Evolutionary conservation across 2,113 vertebrate genomes (phyloP), one percentile per base, ranked within the genome.

Genomic region (Eira barbara): DNA sequence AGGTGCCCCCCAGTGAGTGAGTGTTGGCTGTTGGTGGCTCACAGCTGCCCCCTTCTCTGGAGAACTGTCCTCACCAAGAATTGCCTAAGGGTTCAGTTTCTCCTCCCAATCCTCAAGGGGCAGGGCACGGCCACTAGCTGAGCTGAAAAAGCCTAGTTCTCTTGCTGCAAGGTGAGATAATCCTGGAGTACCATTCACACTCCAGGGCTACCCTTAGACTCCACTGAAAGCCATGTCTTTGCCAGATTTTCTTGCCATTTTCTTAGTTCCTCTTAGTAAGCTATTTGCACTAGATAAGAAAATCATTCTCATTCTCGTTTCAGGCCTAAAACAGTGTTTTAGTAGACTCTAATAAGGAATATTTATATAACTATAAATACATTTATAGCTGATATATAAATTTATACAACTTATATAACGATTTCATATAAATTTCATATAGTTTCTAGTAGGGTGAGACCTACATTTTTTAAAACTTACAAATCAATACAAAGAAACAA

Each of bases 401-500:
- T 71, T 71, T 42, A 91, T 27, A 39, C 14, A 29, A 79, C 11
- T 21, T 79, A 79, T 49, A 34, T 76, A 31, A 78, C 2, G 2
- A 61, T 71, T 69, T 69, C 71, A 49, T 49, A 31, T 59, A 67
- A 47, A 78, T 86, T 92, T 74, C 45, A 73, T 29, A 52, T 18
- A 74, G 69, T n/a, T 91, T 59, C 42, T 59, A 97, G 55, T n/a
- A 59, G 39, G 74, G 12, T 52, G 3, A 95, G 81, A 79, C 15
- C 31, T 57, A 67, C 55, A 59, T 36, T 86, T 63, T 57, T n/a
- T 17, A 13, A 39, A 59, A 57, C 14, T 78, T 57, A 81, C 12
- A 90, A 83, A 94, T 67, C 49, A 78, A 84, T 74, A 71, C 7
- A 6, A 49, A 82, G 93, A 82, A 87, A 21, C 61, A 69, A 8